Base-by-base conservation (phyloP, 2,113 vertebrate species). In the Pimephales promelas region DNA sequence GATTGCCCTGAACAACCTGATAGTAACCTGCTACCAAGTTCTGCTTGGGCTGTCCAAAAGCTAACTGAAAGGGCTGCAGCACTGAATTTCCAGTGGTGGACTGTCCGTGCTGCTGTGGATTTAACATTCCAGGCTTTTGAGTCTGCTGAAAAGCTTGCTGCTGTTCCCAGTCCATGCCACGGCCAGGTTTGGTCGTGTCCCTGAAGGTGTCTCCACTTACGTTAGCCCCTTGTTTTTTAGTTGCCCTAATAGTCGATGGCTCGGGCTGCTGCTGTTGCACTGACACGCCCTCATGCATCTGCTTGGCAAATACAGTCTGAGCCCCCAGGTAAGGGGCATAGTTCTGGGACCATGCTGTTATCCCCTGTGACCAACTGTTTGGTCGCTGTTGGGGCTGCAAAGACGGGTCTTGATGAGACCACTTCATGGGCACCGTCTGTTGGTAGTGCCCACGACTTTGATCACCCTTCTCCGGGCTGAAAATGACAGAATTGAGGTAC, bases 61-160 rank as follows among this genome's bases (percentile, higher is more conserved):
- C 98, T 91, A 98, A 83, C 90, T 98, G 98, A 90, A 99, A 99
- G 81, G 98, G 94, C 84, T 99, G 97, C 87, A 99, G 64, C 0
- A 98, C 96, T 1, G 97, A 95, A n/a, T 90, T 92, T 6, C 91
- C 91, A 3, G 88, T 85, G 22, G 88, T 91, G 13, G 92, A 86
- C 0, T 81, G 26, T 52, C 82, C 72, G 75, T 92, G 93, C 56
- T 92, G 93, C 80, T 93, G 93, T 34, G 90, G 20, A 83, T 91
- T 94, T 61, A 93, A 88, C 3, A 84, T 85, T 8, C 90, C 93
- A 0, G 94, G 90, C 78, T 93, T 95, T 79, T 97, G 94, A 26
- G 92, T 92, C 81, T 95, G 95, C 83, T 93, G 93, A 73, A 92
- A 94, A 85, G 81, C 82, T 88, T 92, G 93, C 47, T 92, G 93